A percentile compares a stretch with the other conserved stretches of the same genome.
Evolutionary conservation across 2,113 vertebrate genomes (phyloP).

Genomic region (Grammomys surdaster): DNA sequence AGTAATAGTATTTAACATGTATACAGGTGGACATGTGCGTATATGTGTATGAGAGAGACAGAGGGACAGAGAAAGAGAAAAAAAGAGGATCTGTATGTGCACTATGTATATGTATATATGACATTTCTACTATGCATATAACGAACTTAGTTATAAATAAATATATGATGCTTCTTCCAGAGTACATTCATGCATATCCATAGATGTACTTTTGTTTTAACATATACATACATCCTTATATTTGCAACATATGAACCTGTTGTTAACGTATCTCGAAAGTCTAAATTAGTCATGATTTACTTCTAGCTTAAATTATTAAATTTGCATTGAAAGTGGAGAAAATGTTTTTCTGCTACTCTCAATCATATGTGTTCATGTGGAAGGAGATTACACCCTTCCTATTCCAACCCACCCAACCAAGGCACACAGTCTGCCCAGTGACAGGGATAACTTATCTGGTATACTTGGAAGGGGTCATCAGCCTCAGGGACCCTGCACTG

Average conservation of each 20-base stretch:
- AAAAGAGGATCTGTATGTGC: neutral
- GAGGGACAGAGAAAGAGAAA: neutral
- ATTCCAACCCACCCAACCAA: neutral
- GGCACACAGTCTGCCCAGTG: neutral
- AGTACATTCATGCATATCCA: neutral
- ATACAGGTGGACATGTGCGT: fast-evolving
- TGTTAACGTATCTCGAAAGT: neutral
- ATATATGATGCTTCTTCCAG: neutral
- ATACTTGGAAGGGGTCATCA: neutral
- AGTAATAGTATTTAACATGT: neutral
- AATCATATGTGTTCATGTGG: neutral
- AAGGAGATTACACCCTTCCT: neutral
- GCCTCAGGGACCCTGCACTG: neutral
- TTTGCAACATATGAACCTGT: neutral
- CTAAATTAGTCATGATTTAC: neutral
- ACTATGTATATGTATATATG: neutral
- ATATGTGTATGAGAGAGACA: too few relatives aligned
- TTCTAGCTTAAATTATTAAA: neutral
- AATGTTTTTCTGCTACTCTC: neutral
- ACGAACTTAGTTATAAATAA: neutral
- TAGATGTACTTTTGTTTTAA: neutral
- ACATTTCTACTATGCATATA: neutral
- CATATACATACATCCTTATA: neutral
- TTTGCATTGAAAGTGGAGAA: neutral
- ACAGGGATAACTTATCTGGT: neutral